Base-by-base conservation (phyloP, 2,113 vertebrate genomes). In the Macrotis lagotis region DNA sequence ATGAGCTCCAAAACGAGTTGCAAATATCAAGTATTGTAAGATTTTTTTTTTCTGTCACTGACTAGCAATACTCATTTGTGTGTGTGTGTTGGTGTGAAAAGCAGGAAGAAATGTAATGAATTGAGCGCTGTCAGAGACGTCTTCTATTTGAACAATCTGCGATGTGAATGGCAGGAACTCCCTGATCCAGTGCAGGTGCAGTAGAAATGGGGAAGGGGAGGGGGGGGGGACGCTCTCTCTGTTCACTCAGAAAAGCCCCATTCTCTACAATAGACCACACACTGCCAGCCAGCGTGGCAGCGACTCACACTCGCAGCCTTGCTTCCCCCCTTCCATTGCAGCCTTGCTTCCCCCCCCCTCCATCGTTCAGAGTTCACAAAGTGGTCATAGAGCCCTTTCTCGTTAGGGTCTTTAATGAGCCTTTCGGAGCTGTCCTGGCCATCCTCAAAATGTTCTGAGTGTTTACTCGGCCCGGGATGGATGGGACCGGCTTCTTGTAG, bases 181-280 rank as follows among this genome's bases (percentile, higher is more conserved):
- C 98, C 99, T 99, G 99, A 99, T 99, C 98, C 98, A 99, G 98
- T 99, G 99, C 99, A 99, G 99, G 99, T 99, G 99, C 99, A 99
- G 99, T 97, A 98, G 98, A 98, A 98, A 98, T 98, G 98, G 98
- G 98, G 97, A 97, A 98, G 95, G 98, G 95, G 96, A 97, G 93
- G 96, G 95, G 98, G 98, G 98, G 98, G 59, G 59, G 0, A n/a
- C 66, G 98, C 97, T 97, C 97, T 98, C 98, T 98, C 98, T 99
- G 98, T 98, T 98, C 98, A 98, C 98, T 98, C 98, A 98, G 98
- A 98, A 99, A 99, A 99, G 98, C 99, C 98, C 97, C 99, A 98
- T 98, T 98, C 99, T 98, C 98, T 97, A 99, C 99, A 99, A 99
- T 99, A 98, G 99, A 99, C 99, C 99, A 99, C 99, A 99, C 99